These are phyloP conservation scores for Crossaster papposus DNA, from an alignment of 53 echinoderm and acorn worm species.

Conservation along the genomic window DNA sequence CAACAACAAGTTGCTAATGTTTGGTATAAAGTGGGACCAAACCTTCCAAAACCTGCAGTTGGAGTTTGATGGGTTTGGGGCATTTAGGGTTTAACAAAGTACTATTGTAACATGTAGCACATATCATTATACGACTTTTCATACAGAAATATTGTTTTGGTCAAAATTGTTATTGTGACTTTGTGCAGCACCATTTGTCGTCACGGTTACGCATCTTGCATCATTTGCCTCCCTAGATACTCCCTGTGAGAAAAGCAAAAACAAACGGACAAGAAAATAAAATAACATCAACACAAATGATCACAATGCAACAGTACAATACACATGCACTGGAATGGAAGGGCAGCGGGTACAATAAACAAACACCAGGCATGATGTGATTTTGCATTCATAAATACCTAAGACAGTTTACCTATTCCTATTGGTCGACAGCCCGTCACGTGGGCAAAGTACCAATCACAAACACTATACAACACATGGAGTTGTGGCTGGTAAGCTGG, in stretches of 20 bases:
- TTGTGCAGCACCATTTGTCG: constrained; percentile 27
- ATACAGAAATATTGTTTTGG: neutral
- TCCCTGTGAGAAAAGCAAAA: constrained; percentile 67
- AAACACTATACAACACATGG: too few relatives aligned
- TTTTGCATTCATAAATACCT: too few relatives aligned
- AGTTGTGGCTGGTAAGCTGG: too few relatives aligned
- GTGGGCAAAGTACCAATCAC: too few relatives aligned
- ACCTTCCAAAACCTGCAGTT: too few relatives aligned
- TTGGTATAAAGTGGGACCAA: too few relatives aligned
- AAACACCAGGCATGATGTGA: neutral
- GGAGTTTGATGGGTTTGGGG: too few relatives aligned
- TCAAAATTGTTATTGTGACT: neutral
- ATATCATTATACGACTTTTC: neutral
- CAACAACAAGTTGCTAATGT: too few relatives aligned
- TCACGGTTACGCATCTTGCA: constrained; percentile 55
- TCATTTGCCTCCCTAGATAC: constrained; percentile 81
- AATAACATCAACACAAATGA: neutral
- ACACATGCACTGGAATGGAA: neutral
- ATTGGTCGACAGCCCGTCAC: too few relatives aligned
- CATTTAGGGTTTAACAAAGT: too few relatives aligned
- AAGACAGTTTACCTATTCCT: too few relatives aligned
- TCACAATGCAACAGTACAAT: constrained; percentile 5
- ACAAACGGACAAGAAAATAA: constrained; percentile 7
- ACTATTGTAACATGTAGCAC: neutral
- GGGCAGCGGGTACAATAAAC: neutral